A percentile compares a stretch with the other conserved stretches of the same genome.
Conservation (phyloP, 2,113 vertebrate genomes). For the zebrafish (Danio rerio) region GRCz12tu NC_133189.1:4310501-4311000, state of each 20-base stretch:
- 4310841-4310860: conserved; percentile 30
- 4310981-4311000: background rate
- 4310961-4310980: conserved; percentile 25
- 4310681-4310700: background rate
- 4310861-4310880: background rate
- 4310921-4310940: background rate
- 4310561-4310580: too few relatives aligned
- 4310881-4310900: conserved; percentile 8
- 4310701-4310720: background rate
- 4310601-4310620: too few relatives aligned
- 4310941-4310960: background rate
- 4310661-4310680: background rate
- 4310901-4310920: conserved; percentile 10
- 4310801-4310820: conserved; percentile 47
- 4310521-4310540: too few relatives aligned
- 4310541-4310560: too few relatives aligned
- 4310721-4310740: background rate
- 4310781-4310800: conserved; percentile 30
- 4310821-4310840: background rate
- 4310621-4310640: background rate
- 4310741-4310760: conserved; percentile 8
- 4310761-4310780: conserved; percentile 41
- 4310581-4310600: too few relatives aligned
- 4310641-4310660: background rate
- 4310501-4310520: too few relatives aligned